Percentiles rank a stretch among this genome's conserved stretches.
Conservation (phyloP, 1,140 invertebrate genomes). For the Globodera ellingtonae region DNA sequence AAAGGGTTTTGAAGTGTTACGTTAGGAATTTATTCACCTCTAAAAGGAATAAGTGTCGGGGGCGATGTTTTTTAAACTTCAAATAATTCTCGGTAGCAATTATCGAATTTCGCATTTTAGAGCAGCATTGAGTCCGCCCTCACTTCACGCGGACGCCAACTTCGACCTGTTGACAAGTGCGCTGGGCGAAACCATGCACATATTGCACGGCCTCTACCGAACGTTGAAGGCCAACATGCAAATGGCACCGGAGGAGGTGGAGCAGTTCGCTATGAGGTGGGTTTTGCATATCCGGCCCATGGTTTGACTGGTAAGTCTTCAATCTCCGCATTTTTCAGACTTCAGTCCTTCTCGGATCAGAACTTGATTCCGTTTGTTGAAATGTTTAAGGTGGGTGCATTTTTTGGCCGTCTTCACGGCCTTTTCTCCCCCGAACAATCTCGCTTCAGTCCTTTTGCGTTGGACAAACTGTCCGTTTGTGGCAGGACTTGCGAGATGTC, state of each 20-base stretch:
- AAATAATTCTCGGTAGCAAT: background rate
- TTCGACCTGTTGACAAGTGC: constrained; percentile 38
- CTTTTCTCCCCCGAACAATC: constrained; percentile 22
- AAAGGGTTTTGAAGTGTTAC: too few relatives aligned
- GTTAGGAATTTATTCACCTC: too few relatives aligned
- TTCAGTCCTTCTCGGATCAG: constrained; percentile 48
- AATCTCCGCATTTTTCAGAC: constrained; percentile 15
- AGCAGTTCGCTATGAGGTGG: constrained; percentile 35
- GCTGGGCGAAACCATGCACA: constrained; percentile 47
- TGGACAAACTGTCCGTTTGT: constrained; percentile 54
- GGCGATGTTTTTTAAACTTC: too few relatives aligned
- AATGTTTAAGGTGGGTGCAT: constrained; percentile 52
- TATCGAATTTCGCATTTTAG: constrained; percentile 7
- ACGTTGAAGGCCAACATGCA: constrained; percentile 40
- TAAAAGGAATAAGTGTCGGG: too few relatives aligned
- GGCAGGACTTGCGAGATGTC: constrained; percentile 54
- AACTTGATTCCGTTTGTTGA: constrained; percentile 61
- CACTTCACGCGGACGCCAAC: constrained; percentile 42
- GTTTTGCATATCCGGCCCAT: background rate
- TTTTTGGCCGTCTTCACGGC: constrained; percentile 5
- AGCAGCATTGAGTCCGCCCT: constrained; percentile 46
- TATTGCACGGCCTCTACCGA: constrained; percentile 43
- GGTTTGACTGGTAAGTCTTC: too few relatives aligned
- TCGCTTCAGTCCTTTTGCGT: constrained; percentile 59
- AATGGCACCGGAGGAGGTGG: constrained; percentile 43